Evolutionary conservation across 2,797 vertebrate genomes (phyloP), one percentile per base, ranked within the genome.

Genomic region (Melanotaenia boesemani): DNA sequence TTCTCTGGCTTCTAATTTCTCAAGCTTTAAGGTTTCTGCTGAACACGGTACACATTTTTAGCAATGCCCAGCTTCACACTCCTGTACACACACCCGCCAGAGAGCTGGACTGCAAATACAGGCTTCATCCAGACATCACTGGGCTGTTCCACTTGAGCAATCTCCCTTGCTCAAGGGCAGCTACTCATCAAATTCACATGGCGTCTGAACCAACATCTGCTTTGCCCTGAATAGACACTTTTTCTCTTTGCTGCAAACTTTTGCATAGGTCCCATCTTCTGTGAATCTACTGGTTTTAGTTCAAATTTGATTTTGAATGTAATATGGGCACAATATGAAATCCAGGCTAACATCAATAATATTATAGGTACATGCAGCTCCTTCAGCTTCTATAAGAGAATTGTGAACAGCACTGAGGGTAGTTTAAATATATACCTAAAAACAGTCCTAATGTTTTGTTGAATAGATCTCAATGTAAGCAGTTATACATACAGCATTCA

Each of bases 111-210:
- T 63, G 63, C 72, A 65, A 69, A 72, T 69, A 62, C 81, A 58
- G 69, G 76, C 75, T 80, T 81, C 70, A 70, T 61, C 73, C 71
- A 79, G 70, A 88, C 79, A 83, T 76, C 57, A 44, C 72, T 3
- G 67, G 48, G 67, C 71, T 58, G 80, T 82, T 86, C 79, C 83
- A 76, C 77, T 74, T 30, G 28, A 85, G 69, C 80, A 68, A 56
- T 62, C 55, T 24, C 39, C 63, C 77, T 87, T 88, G 88, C 84
- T 85, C 84, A 85, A 84, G 73, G 82, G 86, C 82, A 85, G 48
- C 55, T 72, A 37, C 70, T 82, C 61, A 69, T 73, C 10, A 63
- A 48, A 81, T n/a, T 48, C 39, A 75, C 58, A 48, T 54, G 69
- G 56, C 66, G 76, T 71, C 77, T 66, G 55, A 84, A 86, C 67